Conservation (phyloP, 2,888 invertebrate species). For the Chorisops tibialis region DNA sequence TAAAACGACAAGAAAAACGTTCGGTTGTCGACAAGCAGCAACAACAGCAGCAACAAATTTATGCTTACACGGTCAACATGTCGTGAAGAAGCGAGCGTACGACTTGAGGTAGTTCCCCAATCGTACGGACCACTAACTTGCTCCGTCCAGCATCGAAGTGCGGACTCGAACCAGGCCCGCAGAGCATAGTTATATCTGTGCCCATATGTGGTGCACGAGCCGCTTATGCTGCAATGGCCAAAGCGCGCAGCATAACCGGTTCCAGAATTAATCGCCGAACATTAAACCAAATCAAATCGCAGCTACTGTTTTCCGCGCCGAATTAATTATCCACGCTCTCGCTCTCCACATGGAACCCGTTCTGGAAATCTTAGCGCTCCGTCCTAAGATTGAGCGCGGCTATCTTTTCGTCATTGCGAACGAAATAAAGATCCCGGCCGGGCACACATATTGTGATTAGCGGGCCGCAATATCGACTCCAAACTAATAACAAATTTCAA, state of each 20-base stretch:
- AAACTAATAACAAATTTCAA: slow-evolving; percentile 23
- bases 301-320: slow-evolving; percentile 38
- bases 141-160: slow-evolving; percentile 1
- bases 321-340: slow-evolving; percentile 36
- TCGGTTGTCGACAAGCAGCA: slow-evolving; percentile 16
- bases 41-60: slow-evolving; percentile 12
- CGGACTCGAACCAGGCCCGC: background rate
- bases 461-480: slow-evolving; percentile 4
- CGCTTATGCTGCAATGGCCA: slow-evolving; percentile 12
- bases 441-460: background rate
- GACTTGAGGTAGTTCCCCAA: background rate
- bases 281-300: slow-evolving; percentile 39
- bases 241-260: slow-evolving; percentile 33
- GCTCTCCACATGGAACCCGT: background rate
- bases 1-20: slow-evolving; percentile 23
- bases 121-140: background rate
- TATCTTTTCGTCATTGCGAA: background rate
- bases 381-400: too few relatives aligned
- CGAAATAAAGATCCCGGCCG: background rate
- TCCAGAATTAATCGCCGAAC: slow-evolving; percentile 33
- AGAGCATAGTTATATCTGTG: slow-evolving; percentile 32
- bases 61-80: slow-evolving; percentile 5
- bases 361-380: background rate
- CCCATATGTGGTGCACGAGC: slow-evolving; percentile 3
- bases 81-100: background rate